Percentiles rank a stretch among this genome's conserved stretches.
Conservation (phyloP, 2,113 vertebrate genomes). For the Herpailurus yagouaroundi region DNA sequence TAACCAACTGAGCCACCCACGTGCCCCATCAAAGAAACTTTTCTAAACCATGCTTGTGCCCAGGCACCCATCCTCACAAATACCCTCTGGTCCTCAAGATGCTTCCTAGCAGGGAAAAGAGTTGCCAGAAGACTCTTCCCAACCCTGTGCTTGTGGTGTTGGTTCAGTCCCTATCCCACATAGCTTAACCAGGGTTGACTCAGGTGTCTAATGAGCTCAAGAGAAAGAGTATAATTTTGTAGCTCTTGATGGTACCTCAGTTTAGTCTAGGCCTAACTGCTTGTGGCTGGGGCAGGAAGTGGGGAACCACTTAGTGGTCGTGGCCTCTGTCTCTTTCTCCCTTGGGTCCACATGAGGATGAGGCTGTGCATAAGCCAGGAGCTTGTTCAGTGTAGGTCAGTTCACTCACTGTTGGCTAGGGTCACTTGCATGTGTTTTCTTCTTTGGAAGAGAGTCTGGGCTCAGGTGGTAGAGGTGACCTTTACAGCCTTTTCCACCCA, state of each 20-base stretch:
- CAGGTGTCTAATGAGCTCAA: neutral
- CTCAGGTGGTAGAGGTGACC: neutral
- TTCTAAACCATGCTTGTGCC: slow-evolving; percentile 5
- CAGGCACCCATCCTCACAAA: neutral
- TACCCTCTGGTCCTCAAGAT: neutral
- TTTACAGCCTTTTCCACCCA: neutral
- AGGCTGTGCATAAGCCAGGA: neutral
- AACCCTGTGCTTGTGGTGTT: neutral
- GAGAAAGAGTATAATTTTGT: neutral
- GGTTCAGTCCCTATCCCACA: neutral
- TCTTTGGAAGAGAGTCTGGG: neutral
- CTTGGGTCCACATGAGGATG: neutral
- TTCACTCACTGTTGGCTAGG: neutral
- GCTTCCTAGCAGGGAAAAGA: neutral
- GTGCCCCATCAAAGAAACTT: neutral
- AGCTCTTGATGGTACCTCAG: slow-evolving; percentile 3
- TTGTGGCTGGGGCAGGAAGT: neutral
- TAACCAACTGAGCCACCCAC: too few species aligned
- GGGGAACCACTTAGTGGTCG: slow-evolving; percentile 29
- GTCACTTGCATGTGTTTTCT: neutral
- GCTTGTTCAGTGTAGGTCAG: neutral
- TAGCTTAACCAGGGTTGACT: neutral
- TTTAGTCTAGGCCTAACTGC: slow-evolving; percentile 40
- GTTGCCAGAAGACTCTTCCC: neutral
- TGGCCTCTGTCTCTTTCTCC: neutral